These are phyloP conservation scores for Astyanax mexicanus DNA, from an alignment of 2,797 vertebrate genomes.

Conservation along the genomic window DNA sequence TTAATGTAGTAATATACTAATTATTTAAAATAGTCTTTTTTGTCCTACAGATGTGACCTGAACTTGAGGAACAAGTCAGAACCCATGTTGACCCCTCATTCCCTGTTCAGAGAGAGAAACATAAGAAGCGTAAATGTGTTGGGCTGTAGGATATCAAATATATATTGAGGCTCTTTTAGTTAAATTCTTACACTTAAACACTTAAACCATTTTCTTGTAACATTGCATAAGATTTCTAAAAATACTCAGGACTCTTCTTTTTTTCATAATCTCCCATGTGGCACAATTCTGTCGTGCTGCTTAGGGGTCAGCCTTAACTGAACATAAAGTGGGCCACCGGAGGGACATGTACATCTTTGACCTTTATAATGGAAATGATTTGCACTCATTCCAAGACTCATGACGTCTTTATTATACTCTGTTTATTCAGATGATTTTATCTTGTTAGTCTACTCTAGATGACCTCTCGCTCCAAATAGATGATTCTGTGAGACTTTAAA, in stretches of 20 bases:
- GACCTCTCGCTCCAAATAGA: too few species aligned
- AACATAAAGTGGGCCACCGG: neutral
- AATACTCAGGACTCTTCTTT: neutral
- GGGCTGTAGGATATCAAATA: neutral
- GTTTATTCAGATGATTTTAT: neutral
- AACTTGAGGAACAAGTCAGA: neutral
- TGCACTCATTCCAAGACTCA: neutral
- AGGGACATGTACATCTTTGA: neutral
- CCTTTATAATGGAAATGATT: slow-evolving; percentile 15
- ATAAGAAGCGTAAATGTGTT: neutral
- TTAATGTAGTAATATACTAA: neutral
- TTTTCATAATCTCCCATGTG: neutral
- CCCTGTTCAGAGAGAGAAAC: neutral
- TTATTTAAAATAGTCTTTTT: neutral
- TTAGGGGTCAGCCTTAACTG: neutral
- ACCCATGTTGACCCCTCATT: neutral
- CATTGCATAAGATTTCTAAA: neutral
- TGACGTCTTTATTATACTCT: neutral
- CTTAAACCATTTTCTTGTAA: neutral
- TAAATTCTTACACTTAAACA: too few species aligned
- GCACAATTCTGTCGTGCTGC: neutral
- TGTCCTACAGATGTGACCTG: neutral
- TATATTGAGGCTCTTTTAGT: neutral
- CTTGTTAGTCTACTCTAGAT: neutral
- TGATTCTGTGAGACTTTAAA: too few species aligned